A percentile compares a stretch with the other conserved stretches of the same genome.
Conservation (phyloP, 1,140 invertebrate species). For the Bombus waltoni region DNA sequence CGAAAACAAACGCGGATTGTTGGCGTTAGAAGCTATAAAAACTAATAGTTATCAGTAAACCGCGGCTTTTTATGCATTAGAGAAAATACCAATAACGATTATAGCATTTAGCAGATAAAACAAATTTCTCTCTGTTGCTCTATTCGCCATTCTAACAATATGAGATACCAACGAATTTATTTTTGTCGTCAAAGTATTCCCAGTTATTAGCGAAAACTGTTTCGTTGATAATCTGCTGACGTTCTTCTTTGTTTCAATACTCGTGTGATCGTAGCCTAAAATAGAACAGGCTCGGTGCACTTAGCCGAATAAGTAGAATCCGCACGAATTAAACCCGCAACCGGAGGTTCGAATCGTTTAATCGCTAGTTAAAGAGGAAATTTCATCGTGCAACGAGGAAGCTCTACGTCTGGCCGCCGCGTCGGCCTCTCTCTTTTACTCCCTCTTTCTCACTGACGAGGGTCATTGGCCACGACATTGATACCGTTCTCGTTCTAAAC, state of each 20-base stretch:
- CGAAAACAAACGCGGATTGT: too few relatives aligned
- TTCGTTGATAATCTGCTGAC: neutral
- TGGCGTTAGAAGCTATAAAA: too few relatives aligned
- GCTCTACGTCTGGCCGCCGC: neutral
- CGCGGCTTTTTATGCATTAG: too few relatives aligned
- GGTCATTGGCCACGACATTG: constrained; percentile 45
- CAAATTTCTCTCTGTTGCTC: too few relatives aligned
- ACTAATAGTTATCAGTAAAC: too few relatives aligned
- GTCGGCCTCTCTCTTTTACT: neutral
- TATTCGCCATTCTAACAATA: too few relatives aligned
- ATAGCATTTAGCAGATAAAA: too few relatives aligned
- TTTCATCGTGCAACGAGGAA: constrained; percentile 20
- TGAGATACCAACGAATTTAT: too few relatives aligned
- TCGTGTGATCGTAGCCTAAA: neutral
- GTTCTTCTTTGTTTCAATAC: neutral
- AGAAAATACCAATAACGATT: too few relatives aligned
- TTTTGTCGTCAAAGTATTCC: too few relatives aligned
- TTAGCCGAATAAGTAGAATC: constrained; percentile 6
- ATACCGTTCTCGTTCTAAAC: neutral
- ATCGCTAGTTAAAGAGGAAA: constrained; percentile 42
- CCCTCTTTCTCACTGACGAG: neutral
- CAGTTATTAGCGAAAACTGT: too few relatives aligned
- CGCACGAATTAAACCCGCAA: constrained; percentile 1
- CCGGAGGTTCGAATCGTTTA: constrained; percentile 25
- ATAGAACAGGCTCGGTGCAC: too few relatives aligned